Evolutionary conservation across 2,888 invertebrate species (phyloP), one percentile per base, ranked within the genome.

Genomic region (Serripes groenlandicus): DNA sequence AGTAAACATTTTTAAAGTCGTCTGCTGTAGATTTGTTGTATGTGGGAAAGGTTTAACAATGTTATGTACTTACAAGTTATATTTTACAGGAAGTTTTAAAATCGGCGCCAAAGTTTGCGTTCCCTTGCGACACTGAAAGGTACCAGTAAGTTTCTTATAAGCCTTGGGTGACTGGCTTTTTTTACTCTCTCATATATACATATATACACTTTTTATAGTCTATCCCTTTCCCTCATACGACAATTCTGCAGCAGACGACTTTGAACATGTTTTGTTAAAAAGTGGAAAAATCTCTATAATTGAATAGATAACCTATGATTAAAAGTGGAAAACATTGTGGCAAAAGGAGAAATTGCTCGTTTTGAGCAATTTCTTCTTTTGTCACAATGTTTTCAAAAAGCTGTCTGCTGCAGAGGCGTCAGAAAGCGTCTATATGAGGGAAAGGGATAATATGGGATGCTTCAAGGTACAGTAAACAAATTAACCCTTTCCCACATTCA

Each of bases 51-150:
- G n/a, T n/a, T n/a, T n/a, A n/a, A n/a, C n/a, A n/a, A n/a, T n/a
- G n/a, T n/a, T n/a, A n/a, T n/a, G n/a, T n/a, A n/a, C 7, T 26
- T 26, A 9, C 3, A 58, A 58, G 26, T 58, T 58, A 11, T 58
- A n/a, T 58, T 58, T 83, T 83, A 35, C 90, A 94, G 94, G 97
- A 97, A 94, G 97, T 98, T 89, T 96, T 98, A 78, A 97, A 97
- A 94, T 97, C 97, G 92, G 97, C 98, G 92, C 97, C 98, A 62
- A 97, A 98, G 95, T 98, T 98, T 96, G 97, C 98, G 90, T 98
- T 97, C 96, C 98, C 97, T 23, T 97, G 97, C 94, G 96, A 96
- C 93, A 96, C 97, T 93, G 96, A 96, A 94, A 97, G 97, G 97
- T 97, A 95, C 95, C 87, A 86, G 89, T 89, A 89, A 89, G 89